Base-by-base conservation (phyloP, 2,113 vertebrate genomes). In the Rhodinocichla rosea region DNA sequence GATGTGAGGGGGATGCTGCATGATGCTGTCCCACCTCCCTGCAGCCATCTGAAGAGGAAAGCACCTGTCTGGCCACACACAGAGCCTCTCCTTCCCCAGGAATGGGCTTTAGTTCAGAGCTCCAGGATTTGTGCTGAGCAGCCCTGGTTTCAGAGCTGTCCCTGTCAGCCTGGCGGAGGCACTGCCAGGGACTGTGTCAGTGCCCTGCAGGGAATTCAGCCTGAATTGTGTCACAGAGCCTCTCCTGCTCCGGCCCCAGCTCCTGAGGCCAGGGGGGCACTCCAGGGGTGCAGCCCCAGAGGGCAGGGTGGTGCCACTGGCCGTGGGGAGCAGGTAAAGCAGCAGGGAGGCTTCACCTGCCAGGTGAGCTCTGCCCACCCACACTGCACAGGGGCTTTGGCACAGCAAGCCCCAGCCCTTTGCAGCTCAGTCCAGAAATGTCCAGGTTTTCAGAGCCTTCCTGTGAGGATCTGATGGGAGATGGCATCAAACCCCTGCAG, bases 1-100 rank as follows among this genome's bases (percentile, higher is more conserved):
- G 24, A 1, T 1, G 1, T 0, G 13, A 23, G 65, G 20, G 45
- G 22, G 37, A 5, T 4, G 10, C 33, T 32, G 30, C 26, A 4
- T 15, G 17, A 23, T 1, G 26, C 19, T 2, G 30, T 39, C 20
- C 42, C 42, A 2, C 19, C 14, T 33, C 27, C 24, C 6, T 9
- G 42, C 19, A 21, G 50, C 44, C 23, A 3, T 2, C 15, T 10
- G 13, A 42, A 76, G 86, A 45, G 64, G 74, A 59, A 52, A n/a
- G 33, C 45, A n/a, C 56, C 60, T 50, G 7, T 7, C 1, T 67
- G n/a, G 39, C 6, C 10, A 5, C 22, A 3, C 2, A 3, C 33
- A 63, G 74, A 79, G 69, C n/a, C 20, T 32, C 30, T 21, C 10
- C 6, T 15, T 50, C 42, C 39, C 3, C 0, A 3, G 19, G 15